Evolutionary conservation across 1,140 invertebrate genomes (phyloP).

Genomic region (Drosophila mayri): DNA sequence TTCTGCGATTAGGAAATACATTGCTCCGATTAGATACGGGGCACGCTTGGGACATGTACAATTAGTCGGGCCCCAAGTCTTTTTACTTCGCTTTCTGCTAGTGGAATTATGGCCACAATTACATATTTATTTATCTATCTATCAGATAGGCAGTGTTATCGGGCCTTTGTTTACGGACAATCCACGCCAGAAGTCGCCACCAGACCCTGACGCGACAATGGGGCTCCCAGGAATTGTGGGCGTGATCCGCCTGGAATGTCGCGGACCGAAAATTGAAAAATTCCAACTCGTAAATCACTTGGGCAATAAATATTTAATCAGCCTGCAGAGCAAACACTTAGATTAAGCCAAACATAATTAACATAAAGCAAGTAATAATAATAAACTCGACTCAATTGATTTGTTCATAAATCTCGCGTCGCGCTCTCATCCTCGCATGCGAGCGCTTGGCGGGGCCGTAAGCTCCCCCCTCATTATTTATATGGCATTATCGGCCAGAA

Average conservation of each 20-base stretch:
- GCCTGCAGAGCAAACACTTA: slow-evolving; percentile 42
- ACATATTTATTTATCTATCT: slow-evolving; percentile 70
- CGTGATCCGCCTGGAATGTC: slow-evolving; percentile 3
- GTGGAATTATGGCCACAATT: slow-evolving; percentile 63
- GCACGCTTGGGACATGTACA: slow-evolving; percentile 32
- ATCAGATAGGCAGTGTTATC: slow-evolving; percentile 46
- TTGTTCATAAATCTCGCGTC: slow-evolving; percentile 64
- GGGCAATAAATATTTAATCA: slow-evolving; percentile 62
- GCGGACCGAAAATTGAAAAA: slow-evolving; percentile 7
- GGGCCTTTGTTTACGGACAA: slow-evolving; percentile 38
- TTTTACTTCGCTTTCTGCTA: slow-evolving; percentile 16
- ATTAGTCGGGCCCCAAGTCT: slow-evolving; percentile 17
- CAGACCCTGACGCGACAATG: slow-evolving; percentile 27
- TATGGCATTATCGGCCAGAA: slow-evolving; percentile 60
- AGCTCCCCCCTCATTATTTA: slow-evolving; percentile 37
- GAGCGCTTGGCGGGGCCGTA: not conserved
- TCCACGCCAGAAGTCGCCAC: slow-evolving; percentile 39
- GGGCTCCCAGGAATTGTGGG: slow-evolving; percentile 34
- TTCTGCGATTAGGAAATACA: slow-evolving; percentile 62
- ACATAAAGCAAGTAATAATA: slow-evolving; percentile 67
- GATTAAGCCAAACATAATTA: slow-evolving; percentile 70
- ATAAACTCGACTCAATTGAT: slow-evolving; percentile 58
- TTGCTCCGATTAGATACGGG: slow-evolving; percentile 64
- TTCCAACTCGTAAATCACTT: slow-evolving; percentile 57
- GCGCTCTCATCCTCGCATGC: slow-evolving; percentile 22